Evolutionary conservation across 2,113 vertebrate genomes (phyloP), one percentile per base, ranked within the genome.

Genomic region (Ahaetulla prasina): DNA sequence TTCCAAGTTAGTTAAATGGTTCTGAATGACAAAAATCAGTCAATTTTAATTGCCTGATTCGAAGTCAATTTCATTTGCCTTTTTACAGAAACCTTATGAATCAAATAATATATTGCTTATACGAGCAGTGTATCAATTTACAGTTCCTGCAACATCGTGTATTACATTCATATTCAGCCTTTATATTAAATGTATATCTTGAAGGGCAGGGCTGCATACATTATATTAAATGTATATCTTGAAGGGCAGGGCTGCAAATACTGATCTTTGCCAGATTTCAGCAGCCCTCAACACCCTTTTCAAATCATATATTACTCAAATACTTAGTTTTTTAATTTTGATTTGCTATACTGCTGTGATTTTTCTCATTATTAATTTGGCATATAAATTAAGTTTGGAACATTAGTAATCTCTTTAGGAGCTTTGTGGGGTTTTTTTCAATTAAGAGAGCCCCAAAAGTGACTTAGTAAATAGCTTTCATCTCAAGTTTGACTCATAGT

Each of bases 121-220:
- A 94, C 1, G 0, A 94, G 87, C 0, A 0, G 92, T 91, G 0
- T 86, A 91, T 93, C 92, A 39, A 47, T 86, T 94, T 35, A 39
- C 90, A 89, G 35, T 93, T 54, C 68, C 68, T 94, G 47, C 20
- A 94, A 86, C 47, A 92, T 68, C 43, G 23, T 92, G 55, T 89
- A 93, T 95, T 94, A 90, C 85, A 94, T 95, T 94, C 88, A 94
- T 91, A 53, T 90, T 93, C 57, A 57, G 22, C 3, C 54, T 89
- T 89, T 47, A 45, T 45, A 2, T n/a, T 53, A 87, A 47, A 55
- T 7, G 1, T 57, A 45, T 25, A 60, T 60, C 30, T 45, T 63
- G 55, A 89, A 20, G 35, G 68, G 68, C n/a, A 39, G 3, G n/a
- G 5, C 5, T 89, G 20, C 23, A 23, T 54, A 57, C 35, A n/a